These are phyloP conservation scores for Bubo scandiacus DNA, from an alignment of 2,113 vertebrate genomes.

Conservation along the genomic window DNA sequence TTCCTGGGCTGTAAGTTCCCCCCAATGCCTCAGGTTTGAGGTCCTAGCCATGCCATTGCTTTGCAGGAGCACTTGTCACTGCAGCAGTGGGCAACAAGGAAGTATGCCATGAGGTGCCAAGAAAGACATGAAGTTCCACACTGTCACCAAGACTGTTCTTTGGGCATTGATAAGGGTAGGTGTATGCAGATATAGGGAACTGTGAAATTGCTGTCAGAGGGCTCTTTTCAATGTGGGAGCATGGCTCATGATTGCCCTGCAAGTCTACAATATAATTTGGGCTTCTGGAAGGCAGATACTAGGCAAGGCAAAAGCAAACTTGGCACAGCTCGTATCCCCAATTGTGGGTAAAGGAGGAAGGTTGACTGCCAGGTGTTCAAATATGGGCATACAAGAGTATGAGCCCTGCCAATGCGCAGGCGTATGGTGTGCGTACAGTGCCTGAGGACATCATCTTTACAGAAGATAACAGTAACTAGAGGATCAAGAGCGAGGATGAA, in stretches of 20 bases:
- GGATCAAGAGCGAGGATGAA: background rate
- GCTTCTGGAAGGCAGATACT: background rate
- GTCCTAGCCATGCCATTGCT: background rate
- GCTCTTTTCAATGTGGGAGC: background rate
- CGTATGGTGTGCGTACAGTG: background rate
- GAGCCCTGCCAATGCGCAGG: background rate
- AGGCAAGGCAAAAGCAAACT: background rate
- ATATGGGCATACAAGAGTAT: background rate
- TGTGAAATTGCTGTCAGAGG: background rate
- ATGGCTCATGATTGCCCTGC: background rate
- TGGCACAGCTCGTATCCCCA: background rate
- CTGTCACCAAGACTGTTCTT: background rate
- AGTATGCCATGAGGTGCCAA: background rate
- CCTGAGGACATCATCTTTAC: background rate
- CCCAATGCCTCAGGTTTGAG: background rate
- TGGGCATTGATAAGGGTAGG: background rate
- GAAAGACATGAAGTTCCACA: background rate
- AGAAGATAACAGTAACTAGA: background rate
- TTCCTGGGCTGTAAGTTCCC: background rate
- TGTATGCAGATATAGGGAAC: background rate
- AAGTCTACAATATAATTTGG: background rate
- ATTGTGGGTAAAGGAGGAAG: rapidly evolving
- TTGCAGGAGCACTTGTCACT: background rate
- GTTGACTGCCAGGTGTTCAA: background rate
- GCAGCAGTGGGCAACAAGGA: background rate